Percentiles rank a stretch among this genome's conserved stretches.
These are phyloP conservation scores for Keiferia lycopersicella DNA, from an alignment of 2,888 invertebrate genomes.

Conservation along the genomic window DNA sequence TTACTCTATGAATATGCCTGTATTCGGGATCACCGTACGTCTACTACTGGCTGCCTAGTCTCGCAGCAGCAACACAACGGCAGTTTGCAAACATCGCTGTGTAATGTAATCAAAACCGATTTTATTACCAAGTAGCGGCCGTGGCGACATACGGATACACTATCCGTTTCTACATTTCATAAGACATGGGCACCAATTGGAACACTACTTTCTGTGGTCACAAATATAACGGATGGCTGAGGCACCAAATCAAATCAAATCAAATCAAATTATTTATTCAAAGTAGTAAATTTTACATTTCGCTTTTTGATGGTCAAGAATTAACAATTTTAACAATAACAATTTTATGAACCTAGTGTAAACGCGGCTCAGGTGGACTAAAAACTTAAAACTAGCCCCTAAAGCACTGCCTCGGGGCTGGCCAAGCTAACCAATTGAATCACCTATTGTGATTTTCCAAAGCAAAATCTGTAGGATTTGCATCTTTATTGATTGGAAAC, in stretches of 20 bases:
- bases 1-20: slow-evolving; percentile 45
- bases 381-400: too few relatives aligned
- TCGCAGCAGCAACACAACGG: slow-evolving; percentile 32
- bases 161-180: slow-evolving; percentile 40
- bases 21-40: slow-evolving; percentile 48
- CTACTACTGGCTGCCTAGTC: slow-evolving; percentile 40
- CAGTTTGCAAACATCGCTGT: slow-evolving; percentile 40
- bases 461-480: background rate
- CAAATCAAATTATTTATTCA: too few relatives aligned
- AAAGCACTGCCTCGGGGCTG: too few relatives aligned
- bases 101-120: slow-evolving; percentile 53
- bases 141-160: slow-evolving; percentile 39
- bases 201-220: background rate
- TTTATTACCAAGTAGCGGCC: slow-evolving; percentile 43
- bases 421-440: too few relatives aligned
- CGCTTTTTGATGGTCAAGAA: too few relatives aligned
- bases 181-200: slow-evolving; percentile 27
- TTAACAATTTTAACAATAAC: too few relatives aligned
- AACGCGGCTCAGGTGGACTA: too few relatives aligned
- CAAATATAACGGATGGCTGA: too few relatives aligned
- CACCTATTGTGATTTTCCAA: too few relatives aligned
- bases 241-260: too few relatives aligned
- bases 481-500: background rate
- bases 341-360: too few relatives aligned
- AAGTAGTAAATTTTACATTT: too few relatives aligned